Evolutionary conservation across 1,140 invertebrate genomes (phyloP).

Genomic region (Acromyrmex heyeri): DNA sequence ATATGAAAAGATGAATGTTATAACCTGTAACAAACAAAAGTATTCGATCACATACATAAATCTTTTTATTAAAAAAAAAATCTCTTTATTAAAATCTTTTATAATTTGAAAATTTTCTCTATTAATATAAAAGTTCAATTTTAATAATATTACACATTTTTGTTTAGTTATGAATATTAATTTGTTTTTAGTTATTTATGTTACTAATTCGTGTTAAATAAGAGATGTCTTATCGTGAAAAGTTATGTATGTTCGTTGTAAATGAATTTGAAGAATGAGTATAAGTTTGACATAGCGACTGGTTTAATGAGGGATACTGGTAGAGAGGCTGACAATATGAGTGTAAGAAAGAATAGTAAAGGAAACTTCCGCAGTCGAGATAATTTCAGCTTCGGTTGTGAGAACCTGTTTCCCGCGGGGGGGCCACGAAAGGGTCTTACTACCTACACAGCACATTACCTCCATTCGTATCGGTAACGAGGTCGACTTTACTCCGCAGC

Average conservation of each 20-base stretch:
- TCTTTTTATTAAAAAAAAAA: not conserved
- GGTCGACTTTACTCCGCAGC: constrained; percentile 64
- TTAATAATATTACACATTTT: not conserved
- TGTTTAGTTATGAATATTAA: not conserved
- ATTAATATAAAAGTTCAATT: not conserved
- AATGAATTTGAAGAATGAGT: not conserved
- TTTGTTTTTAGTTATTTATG: not conserved
- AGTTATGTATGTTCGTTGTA: not conserved
- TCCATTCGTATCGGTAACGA: constrained; percentile 79
- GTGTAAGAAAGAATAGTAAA: constrained; percentile 26
- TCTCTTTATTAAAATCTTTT: not conserved
- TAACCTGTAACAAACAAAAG: not conserved
- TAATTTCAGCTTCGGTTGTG: constrained; percentile 66
- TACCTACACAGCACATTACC: constrained; percentile 77
- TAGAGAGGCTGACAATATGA: not conserved
- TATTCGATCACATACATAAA: no score
- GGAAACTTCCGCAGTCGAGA: constrained; percentile 53
- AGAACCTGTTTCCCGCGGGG: constrained; percentile 54
- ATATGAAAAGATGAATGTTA: not conserved
- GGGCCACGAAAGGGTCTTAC: constrained; percentile 76
- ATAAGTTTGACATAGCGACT: not conserved
- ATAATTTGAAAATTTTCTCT: not conserved
- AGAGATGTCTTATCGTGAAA: not conserved
- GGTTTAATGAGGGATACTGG: constrained; percentile 32
- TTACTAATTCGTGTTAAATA: not conserved